These are phyloP conservation scores for Rhincodon typus DNA, from an alignment of 2,797 vertebrate species.

Conservation along the genomic window DNA sequence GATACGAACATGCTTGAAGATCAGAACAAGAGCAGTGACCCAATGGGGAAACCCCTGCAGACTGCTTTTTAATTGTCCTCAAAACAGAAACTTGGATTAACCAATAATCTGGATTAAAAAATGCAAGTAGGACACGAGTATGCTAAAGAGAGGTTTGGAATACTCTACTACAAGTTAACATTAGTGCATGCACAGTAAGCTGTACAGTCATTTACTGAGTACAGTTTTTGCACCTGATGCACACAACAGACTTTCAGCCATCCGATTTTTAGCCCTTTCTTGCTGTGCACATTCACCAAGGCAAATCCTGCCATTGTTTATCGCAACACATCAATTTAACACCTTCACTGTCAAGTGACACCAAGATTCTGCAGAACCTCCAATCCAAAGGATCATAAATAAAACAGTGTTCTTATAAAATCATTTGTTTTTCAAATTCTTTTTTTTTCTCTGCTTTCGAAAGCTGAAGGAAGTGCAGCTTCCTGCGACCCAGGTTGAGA, in stretches of 20 bases:
- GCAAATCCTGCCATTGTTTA: constrained; percentile 16
- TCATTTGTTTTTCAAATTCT: neutral
- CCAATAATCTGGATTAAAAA: neutral
- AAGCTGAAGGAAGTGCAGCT: neutral
- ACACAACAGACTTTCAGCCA: constrained; percentile 28
- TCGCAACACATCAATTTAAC: constrained; percentile 33
- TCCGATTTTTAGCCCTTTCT: constrained; percentile 10
- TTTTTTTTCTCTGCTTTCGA: neutral
- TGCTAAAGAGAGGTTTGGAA: neutral
- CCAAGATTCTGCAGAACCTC: constrained; percentile 16
- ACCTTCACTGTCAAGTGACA: constrained; percentile 33
- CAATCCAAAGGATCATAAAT: constrained; percentile 23
- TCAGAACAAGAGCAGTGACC: neutral
- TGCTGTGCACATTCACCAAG: constrained; percentile 22
- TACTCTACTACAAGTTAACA: neutral
- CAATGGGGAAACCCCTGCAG: neutral
- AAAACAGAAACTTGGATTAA: neutral
- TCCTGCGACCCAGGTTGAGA: neutral
- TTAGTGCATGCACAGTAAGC: neutral
- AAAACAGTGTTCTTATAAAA: constrained; percentile 29
- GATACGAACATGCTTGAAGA: neutral
- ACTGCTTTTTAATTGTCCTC: neutral
- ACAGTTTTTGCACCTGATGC: neutral
- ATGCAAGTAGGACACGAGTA: neutral
- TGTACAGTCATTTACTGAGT: neutral